These are phyloP conservation scores for Phataginus tricuspis DNA, from an alignment of 2,797 vertebrate species.

Conservation along the genomic window DNA sequence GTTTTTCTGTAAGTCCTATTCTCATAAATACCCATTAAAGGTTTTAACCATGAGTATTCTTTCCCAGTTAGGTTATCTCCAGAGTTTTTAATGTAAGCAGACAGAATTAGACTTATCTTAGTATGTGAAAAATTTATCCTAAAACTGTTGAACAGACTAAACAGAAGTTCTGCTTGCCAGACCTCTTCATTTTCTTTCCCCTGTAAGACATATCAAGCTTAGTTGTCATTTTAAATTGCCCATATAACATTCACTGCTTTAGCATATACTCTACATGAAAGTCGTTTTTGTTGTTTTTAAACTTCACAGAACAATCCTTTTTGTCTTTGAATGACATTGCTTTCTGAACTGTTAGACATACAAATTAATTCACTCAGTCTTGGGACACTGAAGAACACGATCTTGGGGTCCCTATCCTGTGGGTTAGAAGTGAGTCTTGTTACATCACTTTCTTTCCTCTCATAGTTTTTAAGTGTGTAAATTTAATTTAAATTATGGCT, in stretches of 20 bases:
- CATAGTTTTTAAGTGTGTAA: conserved; percentile 16
- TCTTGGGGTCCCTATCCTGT: background rate
- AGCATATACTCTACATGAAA: background rate
- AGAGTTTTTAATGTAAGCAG: background rate
- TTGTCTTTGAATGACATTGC: background rate
- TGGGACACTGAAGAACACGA: background rate
- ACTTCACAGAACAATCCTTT: conserved; percentile 8
- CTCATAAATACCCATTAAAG: background rate
- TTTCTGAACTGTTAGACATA: background rate
- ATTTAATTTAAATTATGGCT: conserved; percentile 38
- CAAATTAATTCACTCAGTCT: background rate
- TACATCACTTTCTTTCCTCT: conserved; percentile 22
- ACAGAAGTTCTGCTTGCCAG: background rate
- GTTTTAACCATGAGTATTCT: background rate
- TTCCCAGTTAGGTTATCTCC: background rate
- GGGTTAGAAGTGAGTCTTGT: background rate
- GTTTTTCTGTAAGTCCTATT: conserved; percentile 7
- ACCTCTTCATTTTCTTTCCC: background rate
- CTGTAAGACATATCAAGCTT: background rate
- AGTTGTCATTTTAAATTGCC: background rate
- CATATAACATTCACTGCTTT: background rate
- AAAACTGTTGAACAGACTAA: background rate
- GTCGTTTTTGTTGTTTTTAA: background rate
- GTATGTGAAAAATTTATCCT: conserved; percentile 12
- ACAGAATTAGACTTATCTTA: conserved; percentile 19